Evolutionary conservation across 2,888 invertebrate genomes (phyloP), one percentile per base, ranked within the genome.

Genomic region (Pyrocoelia pectoralis): DNA sequence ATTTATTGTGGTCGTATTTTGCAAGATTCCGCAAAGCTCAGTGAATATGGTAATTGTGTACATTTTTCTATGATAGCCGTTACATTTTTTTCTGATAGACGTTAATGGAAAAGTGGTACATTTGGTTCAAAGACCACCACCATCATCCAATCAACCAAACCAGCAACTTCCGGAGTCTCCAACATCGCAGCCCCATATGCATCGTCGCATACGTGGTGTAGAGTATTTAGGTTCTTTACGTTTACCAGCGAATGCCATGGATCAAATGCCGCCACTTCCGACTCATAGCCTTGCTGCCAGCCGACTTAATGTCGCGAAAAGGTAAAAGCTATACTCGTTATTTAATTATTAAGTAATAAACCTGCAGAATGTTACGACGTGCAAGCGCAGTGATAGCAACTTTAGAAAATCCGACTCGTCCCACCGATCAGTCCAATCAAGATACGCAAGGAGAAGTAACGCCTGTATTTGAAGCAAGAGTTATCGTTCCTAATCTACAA

Each of bases 1-100:
- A 98, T 98, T 73, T 97, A 94, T 79, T 94, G 94, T 79, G 98
- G 98, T n/a, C 86, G 94, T 80, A 95, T 97, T 18, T 83, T 98
- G 53, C 91, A 92, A 76, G 94, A 98, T 84, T 94, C 93, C 10
- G 92, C 91, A 72, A 90, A 88, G 76, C 85, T 98, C 18, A 87
- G 88, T 67, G 94, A 96, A 78, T 95, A 93, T 82, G 93, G 94
- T 93, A 84, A 9, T 13, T 33, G 14, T 49, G 46, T 52, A 29
- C 12, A n/a, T 19, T 33, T 18, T 29, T 48, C 41, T 18, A 52
- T 60, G 13, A 33, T 6, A n/a, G 15, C 6, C 17, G 40, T 8
- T 5, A 10, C 28, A 41, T 58, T 29, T 55, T 56, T 61, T 51
- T 13, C 70, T 77, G 1, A 14, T 76, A 93, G 96, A 93, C 84